phyloP scores from a whole-genome alignment of 2,113 vertebrate genomes.

The Microcebus jonahi region DNA sequence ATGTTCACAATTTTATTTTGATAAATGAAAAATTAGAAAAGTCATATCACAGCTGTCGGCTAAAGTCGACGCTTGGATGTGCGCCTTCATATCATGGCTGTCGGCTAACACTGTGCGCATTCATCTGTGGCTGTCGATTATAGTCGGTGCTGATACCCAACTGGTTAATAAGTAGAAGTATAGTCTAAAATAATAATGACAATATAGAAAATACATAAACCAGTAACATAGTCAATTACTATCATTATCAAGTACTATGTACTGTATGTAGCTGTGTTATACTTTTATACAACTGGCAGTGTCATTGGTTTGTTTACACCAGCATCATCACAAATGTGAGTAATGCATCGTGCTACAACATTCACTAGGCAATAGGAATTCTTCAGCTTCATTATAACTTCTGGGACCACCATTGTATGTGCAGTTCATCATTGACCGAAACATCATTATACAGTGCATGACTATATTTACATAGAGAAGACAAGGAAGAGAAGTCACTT shows the following conservation, averaged over 20 bases:
- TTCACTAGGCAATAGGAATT: not conserved
- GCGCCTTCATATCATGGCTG: too few species aligned
- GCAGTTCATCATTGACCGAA: not conserved
- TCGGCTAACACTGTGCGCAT: too few species aligned
- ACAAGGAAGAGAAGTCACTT: not conserved
- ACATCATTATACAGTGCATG: not conserved
- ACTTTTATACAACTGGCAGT: not conserved
- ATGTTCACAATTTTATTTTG: too few species aligned
- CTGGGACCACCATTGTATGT: not conserved
- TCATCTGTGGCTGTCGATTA: too few species aligned
- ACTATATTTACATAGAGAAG: not conserved
- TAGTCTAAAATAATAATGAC: not conserved
- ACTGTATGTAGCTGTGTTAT: too few species aligned
- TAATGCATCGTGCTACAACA: not conserved
- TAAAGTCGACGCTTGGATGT: too few species aligned
- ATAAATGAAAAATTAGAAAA: too few species aligned
- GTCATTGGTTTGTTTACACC: too few species aligned
- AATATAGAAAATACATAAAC: not conserved
- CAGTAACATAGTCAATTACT: not conserved
- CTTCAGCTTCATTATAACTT: not conserved
- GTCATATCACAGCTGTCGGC: too few species aligned
- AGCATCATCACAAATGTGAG: not conserved
- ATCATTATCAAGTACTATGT: not conserved
- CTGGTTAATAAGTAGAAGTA: not conserved
- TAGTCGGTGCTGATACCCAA: too few species aligned